Evolutionary conservation across 2,888 invertebrate genomes (phyloP).

Genomic region (Oscheius sp.): DNA sequence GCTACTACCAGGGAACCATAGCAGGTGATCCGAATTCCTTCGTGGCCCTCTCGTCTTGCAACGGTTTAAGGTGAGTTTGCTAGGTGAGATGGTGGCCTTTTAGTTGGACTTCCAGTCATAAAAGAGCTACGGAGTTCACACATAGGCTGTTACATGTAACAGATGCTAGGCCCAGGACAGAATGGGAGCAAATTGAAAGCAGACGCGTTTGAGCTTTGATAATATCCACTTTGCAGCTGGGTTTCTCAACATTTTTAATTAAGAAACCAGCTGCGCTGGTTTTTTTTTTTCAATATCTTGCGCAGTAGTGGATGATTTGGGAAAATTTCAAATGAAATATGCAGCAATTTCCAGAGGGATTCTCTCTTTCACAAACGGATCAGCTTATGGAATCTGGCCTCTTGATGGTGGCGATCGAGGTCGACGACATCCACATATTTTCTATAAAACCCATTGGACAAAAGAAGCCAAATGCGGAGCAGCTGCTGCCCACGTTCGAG

Average conservation of each 20-base stretch:
- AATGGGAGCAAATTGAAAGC: too few relatives aligned
- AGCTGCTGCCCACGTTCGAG: constrained; percentile 21
- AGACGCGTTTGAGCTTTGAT: too few relatives aligned
- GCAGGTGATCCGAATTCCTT: constrained; percentile 95
- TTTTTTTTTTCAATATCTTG: too few relatives aligned
- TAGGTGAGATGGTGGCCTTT: too few relatives aligned
- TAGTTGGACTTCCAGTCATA: not conserved
- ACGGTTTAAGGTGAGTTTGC: constrained; percentile 80
- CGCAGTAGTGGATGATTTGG: too few relatives aligned
- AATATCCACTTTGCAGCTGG: too few relatives aligned
- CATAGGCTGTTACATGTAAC: too few relatives aligned
- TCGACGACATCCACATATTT: constrained; percentile 65
- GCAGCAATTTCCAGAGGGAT: constrained; percentile 75
- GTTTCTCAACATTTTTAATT: too few relatives aligned
- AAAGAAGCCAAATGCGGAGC: constrained; percentile 57
- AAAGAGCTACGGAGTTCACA: not conserved
- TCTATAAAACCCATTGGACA: constrained; percentile 60
- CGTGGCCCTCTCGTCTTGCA: constrained; percentile 96
- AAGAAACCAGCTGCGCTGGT: too few relatives aligned
- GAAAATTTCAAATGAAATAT: not conserved
- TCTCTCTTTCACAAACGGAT: constrained; percentile 96
- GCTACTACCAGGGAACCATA: constrained; percentile 95
- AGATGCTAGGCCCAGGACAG: too few relatives aligned
- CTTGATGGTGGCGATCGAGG: constrained; percentile 90
- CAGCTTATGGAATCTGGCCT: constrained; percentile 95